Evolutionary conservation across 2,113 vertebrate genomes (phyloP), one percentile per base, ranked within the genome.

Genomic region (Regulus satrapa): DNA sequence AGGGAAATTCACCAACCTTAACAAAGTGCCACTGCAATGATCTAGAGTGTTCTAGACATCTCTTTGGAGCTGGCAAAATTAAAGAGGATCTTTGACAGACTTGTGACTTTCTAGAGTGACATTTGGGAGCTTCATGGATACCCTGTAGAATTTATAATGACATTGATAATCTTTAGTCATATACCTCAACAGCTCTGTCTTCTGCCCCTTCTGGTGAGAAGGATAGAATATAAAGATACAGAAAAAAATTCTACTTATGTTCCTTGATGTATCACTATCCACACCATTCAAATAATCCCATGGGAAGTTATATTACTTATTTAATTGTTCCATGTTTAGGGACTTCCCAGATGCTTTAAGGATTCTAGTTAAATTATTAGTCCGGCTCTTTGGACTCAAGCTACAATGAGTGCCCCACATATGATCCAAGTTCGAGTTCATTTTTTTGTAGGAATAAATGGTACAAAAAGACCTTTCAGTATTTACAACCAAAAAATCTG

Each of bases 401-500:
- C 24, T 80, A 34, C 34, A 62, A 23, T 38, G 18, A 61, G 3
- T 13, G 7, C 26, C 32, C 46, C 7, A 8, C 1, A 2, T 19
- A 66, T 6, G 34, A 73, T 76, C 25, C 8, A 76, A 83, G 16
- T 19, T 68, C 0, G 0, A 49, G n/a, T 74, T 64, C 45, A 12
- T 32, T 49, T 63, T 73, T 80, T 75, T 76, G 24, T 31, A 52
- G 41, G 20, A 66, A 88, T 61, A n/a, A 85, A 69, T 10, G 68
- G 18, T 88, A 20, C 81, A 75, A 14, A 72, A 91, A 93, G 84
- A 71, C 1, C 10, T 90, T 76, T 66, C 69, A 58, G 21, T 77
- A 79, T 73, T 93, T 73, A 45, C 29, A 87, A 41, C 11, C 31
- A 38, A 54, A 86, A 83, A 63, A 79, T 4, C 28, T 68, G 52